These are phyloP conservation scores for Dermatophagoides farinae DNA, from an alignment of 1,140 invertebrate species.

Conservation along the genomic window DNA sequence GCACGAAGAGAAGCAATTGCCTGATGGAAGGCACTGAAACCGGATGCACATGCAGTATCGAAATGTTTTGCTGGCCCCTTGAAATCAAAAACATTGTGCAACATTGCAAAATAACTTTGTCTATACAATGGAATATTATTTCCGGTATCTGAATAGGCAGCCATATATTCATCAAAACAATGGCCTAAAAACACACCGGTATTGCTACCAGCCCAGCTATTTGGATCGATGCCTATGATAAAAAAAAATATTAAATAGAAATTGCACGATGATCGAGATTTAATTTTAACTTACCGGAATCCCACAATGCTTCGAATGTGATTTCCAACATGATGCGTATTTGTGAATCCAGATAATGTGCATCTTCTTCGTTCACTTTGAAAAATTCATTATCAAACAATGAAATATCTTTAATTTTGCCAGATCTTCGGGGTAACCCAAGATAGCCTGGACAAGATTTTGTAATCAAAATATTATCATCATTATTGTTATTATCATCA, in stretches of 20 bases:
- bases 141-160: neutral
- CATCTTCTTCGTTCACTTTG: slow-evolving; percentile 71
- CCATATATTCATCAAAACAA: slow-evolving; percentile 27
- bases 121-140: slow-evolving; percentile 53
- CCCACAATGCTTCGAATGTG: slow-evolving; percentile 80
- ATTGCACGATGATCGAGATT: neutral
- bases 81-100: slow-evolving; percentile 86
- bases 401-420: slow-evolving; percentile 67
- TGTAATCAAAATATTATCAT: neutral
- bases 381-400: slow-evolving; percentile 80
- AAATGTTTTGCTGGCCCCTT: slow-evolving; percentile 67
- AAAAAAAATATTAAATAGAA: neutral
- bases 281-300: slow-evolving; percentile 47
- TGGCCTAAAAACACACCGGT: slow-evolving; percentile 80
- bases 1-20: slow-evolving; percentile 3
- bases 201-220: slow-evolving; percentile 32
- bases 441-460: slow-evolving; percentile 33
- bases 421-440: slow-evolving; percentile 60
- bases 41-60: slow-evolving; percentile 61
- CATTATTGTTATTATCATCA: neutral
- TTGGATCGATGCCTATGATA: slow-evolving; percentile 21
- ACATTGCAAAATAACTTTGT: slow-evolving; percentile 84
- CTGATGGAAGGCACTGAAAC: slow-evolving; percentile 2
- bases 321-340: slow-evolving; percentile 66
- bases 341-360: slow-evolving; percentile 82